Evolutionary conservation across 2,797 vertebrate species (phyloP).

Genomic region (Crossoptilon crossoptilon): DNA sequence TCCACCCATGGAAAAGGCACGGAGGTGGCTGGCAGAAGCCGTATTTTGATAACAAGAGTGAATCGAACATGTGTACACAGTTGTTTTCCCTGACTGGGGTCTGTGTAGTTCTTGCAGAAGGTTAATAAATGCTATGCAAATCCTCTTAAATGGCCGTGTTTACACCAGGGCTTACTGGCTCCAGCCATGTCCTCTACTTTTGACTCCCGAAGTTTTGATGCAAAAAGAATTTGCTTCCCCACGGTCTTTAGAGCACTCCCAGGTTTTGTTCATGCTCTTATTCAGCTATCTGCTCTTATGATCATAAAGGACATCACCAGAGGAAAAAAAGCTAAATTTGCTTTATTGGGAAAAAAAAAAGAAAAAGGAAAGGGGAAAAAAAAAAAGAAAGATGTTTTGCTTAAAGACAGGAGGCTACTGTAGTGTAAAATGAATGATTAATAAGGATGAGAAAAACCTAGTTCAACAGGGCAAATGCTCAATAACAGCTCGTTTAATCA

Average conservation of each 20-base stretch:
- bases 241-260: background rate
- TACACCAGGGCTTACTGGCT: constrained; percentile 71
- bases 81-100: constrained; percentile 57
- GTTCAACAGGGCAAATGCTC: constrained; percentile 77
- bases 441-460: constrained; percentile 73
- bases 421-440: constrained; percentile 74
- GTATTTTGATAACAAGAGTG: constrained; percentile 10
- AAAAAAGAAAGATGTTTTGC: background rate
- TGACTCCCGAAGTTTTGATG: constrained; percentile 36
- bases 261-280: constrained; percentile 27
- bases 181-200: constrained; percentile 65
- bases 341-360: background rate
- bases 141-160: constrained; percentile 73
- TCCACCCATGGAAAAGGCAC: background rate
- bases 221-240: constrained; percentile 57
- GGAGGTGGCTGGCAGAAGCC: background rate
- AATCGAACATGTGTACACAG: constrained; percentile 51
- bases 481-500: constrained; percentile 77
- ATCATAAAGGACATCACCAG: background rate
- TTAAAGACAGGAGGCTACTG: constrained; percentile 49
- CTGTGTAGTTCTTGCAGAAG: constrained; percentile 51
- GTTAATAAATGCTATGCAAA: constrained; percentile 74
- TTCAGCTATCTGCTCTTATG: background rate
- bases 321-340: background rate
- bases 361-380: no score